These are phyloP conservation scores for Botia kubotai DNA, from an alignment of 2,797 vertebrate species.

Conservation along the genomic window DNA sequence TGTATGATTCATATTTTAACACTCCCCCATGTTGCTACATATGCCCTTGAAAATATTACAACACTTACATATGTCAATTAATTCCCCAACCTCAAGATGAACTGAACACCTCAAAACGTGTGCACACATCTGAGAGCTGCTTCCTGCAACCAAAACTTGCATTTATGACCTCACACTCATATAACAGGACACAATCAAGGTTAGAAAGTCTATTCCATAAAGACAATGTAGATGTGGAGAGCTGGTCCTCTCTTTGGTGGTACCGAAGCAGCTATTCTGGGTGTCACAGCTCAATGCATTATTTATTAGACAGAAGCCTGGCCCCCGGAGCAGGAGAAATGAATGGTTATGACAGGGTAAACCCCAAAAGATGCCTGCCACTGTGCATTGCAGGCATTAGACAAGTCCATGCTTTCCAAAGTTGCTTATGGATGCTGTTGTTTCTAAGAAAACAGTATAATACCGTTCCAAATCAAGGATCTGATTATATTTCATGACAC, in stretches of 20 bases:
- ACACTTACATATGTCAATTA: no score
- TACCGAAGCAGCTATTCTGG: constrained; percentile 44
- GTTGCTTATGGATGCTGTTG: constrained; percentile 13
- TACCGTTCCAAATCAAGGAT: background rate
- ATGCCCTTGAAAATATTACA: no score
- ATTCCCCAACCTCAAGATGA: no score
- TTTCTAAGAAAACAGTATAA: constrained; percentile 17
- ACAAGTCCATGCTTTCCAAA: constrained; percentile 36
- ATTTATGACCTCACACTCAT: constrained; percentile 26
- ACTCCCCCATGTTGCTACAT: no score
- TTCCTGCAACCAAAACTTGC: background rate
- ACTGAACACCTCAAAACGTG: background rate
- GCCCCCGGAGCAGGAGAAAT: constrained; percentile 50
- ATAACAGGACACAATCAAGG: constrained; percentile 19
- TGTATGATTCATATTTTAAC: no score
- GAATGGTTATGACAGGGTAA: constrained; percentile 57
- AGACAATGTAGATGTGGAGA: background rate
- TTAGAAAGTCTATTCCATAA: constrained; percentile 25
- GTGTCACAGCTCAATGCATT: constrained; percentile 55
- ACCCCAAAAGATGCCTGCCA: constrained; percentile 44
- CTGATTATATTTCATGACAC: background rate
- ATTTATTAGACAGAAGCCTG: constrained; percentile 55
- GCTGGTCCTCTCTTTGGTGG: constrained; percentile 36
- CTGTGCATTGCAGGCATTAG: constrained; percentile 39
- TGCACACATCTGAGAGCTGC: background rate